Evolutionary conservation across 2,797 vertebrate species (phyloP), one percentile per base, ranked within the genome.

Genomic region (Lithobates sylvaticus): DNA sequence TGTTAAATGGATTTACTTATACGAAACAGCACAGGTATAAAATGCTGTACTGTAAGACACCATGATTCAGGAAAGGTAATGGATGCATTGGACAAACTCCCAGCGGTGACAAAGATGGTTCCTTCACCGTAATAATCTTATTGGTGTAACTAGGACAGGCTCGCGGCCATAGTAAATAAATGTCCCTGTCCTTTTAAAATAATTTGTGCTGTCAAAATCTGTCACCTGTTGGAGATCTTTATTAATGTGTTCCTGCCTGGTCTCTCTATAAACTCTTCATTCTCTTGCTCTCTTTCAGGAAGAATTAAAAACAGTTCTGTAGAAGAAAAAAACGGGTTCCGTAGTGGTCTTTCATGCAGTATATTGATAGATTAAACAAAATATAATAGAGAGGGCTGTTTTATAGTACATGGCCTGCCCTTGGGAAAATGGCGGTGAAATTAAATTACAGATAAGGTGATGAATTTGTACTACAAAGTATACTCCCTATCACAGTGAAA

Each of bases 291-390:
- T n/a, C 9, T 23, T 27, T 18, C 3, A 78, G 50, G 26, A 58
- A 82, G 21, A n/a, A 58, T 81, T 72, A 26, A 54, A 80, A 27
- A 34, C 32, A 7, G 34, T 44, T 32, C 72, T 10, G n/a, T 13
- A 29, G 50, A n/a, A 65, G 50, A 81, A 26, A 27, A 27, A 58
- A 29, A 29, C n/a, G 42, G 15, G 23, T 29, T 69, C 27, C 26
- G 4, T 67, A 26, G 26, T 29, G 23, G 39, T 67, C 68, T 32
- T 67, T 65, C 76, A 65, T 15, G 26, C 34, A 65, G 61, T 39
- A 68, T 61, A 65, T 36, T 54, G 70, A 58, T 81, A 58, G 79
- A 67, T 50, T 47, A 69, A 80, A 80, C 65, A 32, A 50, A 80
- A 72, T 74, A 73, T 9, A 54, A 21, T 70, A 21, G 27, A 34